Conservation (phyloP, 2,113 vertebrate genomes). For the Perca schrenkii region DNA sequence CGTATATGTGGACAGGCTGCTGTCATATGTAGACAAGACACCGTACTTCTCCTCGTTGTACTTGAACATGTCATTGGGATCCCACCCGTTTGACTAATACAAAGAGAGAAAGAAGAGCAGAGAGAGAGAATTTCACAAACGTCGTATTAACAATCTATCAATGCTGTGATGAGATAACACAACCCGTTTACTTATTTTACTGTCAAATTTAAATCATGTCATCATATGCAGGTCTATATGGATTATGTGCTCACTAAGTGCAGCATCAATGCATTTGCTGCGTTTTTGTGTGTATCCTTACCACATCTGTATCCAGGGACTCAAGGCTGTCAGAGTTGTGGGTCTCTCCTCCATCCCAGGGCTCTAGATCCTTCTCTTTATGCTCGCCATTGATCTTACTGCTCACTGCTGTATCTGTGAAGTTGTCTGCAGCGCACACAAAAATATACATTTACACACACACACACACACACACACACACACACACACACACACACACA, state of each 20-base stretch:
- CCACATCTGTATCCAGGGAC: conserved; percentile 95
- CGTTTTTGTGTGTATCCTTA: conserved; percentile 62
- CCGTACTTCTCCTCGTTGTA: conserved; percentile 99
- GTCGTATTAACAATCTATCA: neutral
- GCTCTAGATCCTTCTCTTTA: conserved; percentile 98
- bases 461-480: no score
- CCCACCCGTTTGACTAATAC: conserved; percentile 97
- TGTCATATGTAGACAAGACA: conserved; percentile 97
- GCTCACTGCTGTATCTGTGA: conserved; percentile 94
- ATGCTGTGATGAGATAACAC: conserved; percentile 19
- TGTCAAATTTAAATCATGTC: neutral
- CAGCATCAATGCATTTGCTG: neutral
- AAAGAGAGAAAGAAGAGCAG: conserved; percentile 12
- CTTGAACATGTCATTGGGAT: conserved; percentile 99
- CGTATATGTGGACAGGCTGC: conserved; percentile 98
- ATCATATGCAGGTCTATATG: neutral
- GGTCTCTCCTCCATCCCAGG: conserved; percentile 95
- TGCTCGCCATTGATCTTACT: conserved; percentile 96
- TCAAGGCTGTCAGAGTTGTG: conserved; percentile 91
- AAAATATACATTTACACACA: conserved; percentile 27
- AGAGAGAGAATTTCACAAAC: conserved; percentile 3
- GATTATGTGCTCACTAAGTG: neutral
- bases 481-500: no score
- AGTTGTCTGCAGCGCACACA: conserved; percentile 89
- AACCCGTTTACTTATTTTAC: neutral